Evolutionary conservation across 2,797 vertebrate species (phyloP).

Genomic region (Parotocinclus haroldoi): DNA sequence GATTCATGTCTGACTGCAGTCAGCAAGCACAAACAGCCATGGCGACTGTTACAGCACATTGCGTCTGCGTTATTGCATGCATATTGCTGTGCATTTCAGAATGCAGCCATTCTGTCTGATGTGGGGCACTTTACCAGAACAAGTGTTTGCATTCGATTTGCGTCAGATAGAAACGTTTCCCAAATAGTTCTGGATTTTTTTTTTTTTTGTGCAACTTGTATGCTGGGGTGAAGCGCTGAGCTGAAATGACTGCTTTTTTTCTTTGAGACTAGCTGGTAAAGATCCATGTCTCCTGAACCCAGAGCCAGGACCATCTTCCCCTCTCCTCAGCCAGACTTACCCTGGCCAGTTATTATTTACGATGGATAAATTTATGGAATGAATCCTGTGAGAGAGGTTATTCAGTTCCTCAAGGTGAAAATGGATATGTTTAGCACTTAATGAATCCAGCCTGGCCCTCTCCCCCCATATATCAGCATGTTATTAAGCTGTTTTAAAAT

Average conservation of each 20-base stretch:
- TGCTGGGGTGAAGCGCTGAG: neutral
- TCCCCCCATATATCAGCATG: constrained; percentile 80
- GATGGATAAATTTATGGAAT: constrained; percentile 80
- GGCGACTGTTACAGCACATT: constrained; percentile 25
- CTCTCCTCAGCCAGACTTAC: constrained; percentile 60
- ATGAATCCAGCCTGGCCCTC: constrained; percentile 73
- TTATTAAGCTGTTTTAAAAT: constrained; percentile 86
- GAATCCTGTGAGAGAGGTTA: constrained; percentile 76
- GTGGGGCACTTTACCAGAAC: constrained; percentile 1
- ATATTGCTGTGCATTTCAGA: constrained; percentile 11
- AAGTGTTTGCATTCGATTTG: constrained; percentile 24
- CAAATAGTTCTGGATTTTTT: neutral
- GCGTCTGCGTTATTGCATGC: constrained; percentile 12
- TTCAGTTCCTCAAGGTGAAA: constrained; percentile 81
- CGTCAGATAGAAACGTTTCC: constrained; percentile 15
- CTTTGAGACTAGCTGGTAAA: too few relatives aligned
- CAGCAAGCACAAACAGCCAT: constrained; percentile 5
- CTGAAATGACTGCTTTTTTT: too few relatives aligned
- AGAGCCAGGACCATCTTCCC: constrained; percentile 59
- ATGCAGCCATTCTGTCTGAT: constrained; percentile 15
- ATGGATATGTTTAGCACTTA: constrained; percentile 81
- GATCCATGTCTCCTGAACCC: constrained; percentile 45
- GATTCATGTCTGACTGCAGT: constrained; percentile 22
- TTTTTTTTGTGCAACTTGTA: neutral
- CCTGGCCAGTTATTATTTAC: constrained; percentile 77